These are phyloP conservation scores for Parus major DNA, from an alignment of 2,113 vertebrate species.

Conservation along the genomic window DNA sequence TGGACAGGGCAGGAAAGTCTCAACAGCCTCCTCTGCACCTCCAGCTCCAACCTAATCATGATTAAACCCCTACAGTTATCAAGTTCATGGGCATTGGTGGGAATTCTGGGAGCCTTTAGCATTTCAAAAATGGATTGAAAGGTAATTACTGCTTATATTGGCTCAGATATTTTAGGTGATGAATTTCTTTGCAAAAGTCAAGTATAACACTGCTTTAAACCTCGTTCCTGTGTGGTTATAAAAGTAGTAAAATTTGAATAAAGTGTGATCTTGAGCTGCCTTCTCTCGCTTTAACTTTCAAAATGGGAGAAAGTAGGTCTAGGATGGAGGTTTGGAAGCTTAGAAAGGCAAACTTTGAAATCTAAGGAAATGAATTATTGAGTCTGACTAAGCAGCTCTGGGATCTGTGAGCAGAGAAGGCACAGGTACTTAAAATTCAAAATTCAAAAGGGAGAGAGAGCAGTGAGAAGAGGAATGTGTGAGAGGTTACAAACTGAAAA, in stretches of 20 bases:
- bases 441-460: slow-evolving; percentile 14
- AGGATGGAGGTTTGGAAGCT: background rate
- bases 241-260: slow-evolving; percentile 1
- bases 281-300: slow-evolving; percentile 5
- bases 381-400: slow-evolving; percentile 29
- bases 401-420: background rate
- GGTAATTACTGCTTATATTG: background rate
- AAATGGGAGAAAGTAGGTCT: slow-evolving; percentile 36
- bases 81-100: background rate
- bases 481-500: background rate
- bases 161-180: background rate
- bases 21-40: background rate
- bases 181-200: background rate
- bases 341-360: slow-evolving; percentile 32
- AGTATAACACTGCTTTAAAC: background rate
- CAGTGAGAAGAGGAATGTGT: background rate
- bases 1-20: background rate
- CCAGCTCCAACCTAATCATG: background rate
- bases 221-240: background rate
- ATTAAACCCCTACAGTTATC: background rate
- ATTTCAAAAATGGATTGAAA: background rate
- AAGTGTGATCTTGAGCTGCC: background rate
- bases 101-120: background rate
- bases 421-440: slow-evolving; percentile 36
- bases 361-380: slow-evolving; percentile 52